Evolutionary conservation across 2,797 vertebrate species (phyloP), one percentile per base, ranked within the genome.

Genomic region (Sebastes umbrosus): DNA sequence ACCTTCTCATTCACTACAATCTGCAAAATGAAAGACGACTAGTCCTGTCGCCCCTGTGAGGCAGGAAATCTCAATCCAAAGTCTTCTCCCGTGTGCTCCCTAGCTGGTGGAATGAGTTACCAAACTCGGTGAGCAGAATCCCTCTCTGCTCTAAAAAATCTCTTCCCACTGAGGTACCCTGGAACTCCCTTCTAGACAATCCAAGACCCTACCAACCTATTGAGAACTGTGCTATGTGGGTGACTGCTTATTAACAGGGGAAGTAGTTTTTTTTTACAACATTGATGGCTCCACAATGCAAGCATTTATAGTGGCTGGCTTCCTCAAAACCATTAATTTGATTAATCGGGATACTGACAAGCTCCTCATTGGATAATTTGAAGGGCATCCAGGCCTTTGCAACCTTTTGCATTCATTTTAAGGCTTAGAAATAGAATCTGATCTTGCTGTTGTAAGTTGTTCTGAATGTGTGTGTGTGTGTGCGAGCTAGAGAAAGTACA

Each of bases 371-470:
- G 13, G 46, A 72, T 18, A 20, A 55, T 54, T 2, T 62, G 43
- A 82, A 83, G 79, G 80, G 63, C 77, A 58, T 14, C 24, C 32
- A 31, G 29, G 60, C 3, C 62, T 54, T 24, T 65, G 25, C 14
- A 36, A 68, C 34, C 11, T 11, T 11, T 34, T 8, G 18, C 34
- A 36, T 68, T 71, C 20, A 25, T n/a, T 66, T 29, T 5, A 31
- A 22, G 50, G 29, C 27, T 83, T 22, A 18, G 27, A 64, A 59
- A 59, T 22, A 68, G 9, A 81, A 54, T 24, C 5, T 3, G 6
- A 46, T 71, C 43, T 13, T 32, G 27, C 11, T 25, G n/a, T 31
- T 72, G 54, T 10, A 55, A 6, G 32, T 11, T 34, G 58, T 55
- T 69, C 52, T n/a, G 55, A 64, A 29, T 60, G 67, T 62, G 65